Evolutionary conservation across 2,888 invertebrate genomes (phyloP).

Genomic region (Volucella inflata): DNA sequence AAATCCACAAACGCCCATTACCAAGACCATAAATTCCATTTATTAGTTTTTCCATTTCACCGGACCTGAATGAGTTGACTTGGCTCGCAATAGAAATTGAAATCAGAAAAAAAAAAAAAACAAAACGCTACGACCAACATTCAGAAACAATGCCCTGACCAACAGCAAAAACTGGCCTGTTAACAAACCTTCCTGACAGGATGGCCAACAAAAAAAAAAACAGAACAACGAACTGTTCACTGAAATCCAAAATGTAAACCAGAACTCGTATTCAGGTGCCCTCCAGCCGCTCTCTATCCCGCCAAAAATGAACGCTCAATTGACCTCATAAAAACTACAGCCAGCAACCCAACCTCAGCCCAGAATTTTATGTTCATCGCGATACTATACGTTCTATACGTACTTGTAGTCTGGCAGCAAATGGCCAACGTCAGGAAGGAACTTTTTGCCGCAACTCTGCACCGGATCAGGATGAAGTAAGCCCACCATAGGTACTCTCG

Average conservation of each 20-base stretch:
- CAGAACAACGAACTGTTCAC: slow-evolving; percentile 35
- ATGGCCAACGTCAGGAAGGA: slow-evolving; percentile 27
- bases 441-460: slow-evolving; percentile 12
- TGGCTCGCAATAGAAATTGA: background rate
- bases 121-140: background rate
- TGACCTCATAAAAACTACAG: slow-evolving; percentile 58
- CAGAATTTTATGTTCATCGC: slow-evolving; percentile 14
- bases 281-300: slow-evolving; percentile 15
- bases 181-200: background rate
- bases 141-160: background rate
- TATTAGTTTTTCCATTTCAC: slow-evolving; percentile 61
- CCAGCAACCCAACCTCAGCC: slow-evolving; percentile 13
- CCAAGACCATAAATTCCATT: slow-evolving; percentile 57
- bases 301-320: slow-evolving; percentile 64
- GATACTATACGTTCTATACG: background rate
- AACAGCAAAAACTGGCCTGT: slow-evolving; percentile 1
- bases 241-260: slow-evolving; percentile 53
- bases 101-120: slow-evolving; percentile 23
- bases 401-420: slow-evolving; percentile 18
- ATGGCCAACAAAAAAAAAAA: slow-evolving; percentile 10
- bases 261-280: slow-evolving; percentile 17
- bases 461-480: slow-evolving; percentile 1
- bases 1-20: slow-evolving; percentile 49
- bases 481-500: background rate
- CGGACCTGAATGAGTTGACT: slow-evolving; percentile 44